Evolutionary conservation across 2,113 vertebrate genomes (phyloP).

Genomic region (Epinephelus cyanopodus): DNA sequence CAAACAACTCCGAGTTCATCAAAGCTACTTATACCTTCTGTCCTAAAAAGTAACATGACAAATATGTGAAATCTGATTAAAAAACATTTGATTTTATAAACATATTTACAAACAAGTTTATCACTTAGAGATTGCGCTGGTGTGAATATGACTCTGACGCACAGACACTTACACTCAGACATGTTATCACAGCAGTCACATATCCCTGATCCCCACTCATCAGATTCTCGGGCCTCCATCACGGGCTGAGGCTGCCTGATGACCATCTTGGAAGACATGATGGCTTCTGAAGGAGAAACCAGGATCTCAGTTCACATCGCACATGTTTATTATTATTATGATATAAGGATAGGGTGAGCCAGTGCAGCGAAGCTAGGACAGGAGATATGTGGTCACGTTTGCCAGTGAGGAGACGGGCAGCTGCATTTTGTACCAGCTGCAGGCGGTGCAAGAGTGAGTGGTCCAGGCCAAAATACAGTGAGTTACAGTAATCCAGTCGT

Average conservation of each 20-base stretch:
- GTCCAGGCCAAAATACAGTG: no score
- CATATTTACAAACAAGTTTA: neutral
- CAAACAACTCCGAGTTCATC: neutral
- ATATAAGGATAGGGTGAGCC: no score
- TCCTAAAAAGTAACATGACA: neutral
- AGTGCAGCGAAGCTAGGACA: no score
- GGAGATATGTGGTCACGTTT: no score
- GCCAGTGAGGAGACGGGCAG: no score
- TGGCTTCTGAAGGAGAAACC: slow-evolving; percentile 17
- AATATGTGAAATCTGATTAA: neutral
- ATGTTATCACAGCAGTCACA: slow-evolving; percentile 78
- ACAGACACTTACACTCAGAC: slow-evolving; percentile 70
- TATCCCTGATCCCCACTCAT: slow-evolving; percentile 74
- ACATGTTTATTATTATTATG: neutral
- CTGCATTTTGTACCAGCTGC: no score
- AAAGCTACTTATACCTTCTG: neutral
- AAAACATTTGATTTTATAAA: neutral
- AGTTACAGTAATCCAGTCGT: no score
- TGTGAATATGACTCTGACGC: neutral
- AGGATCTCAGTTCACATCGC: neutral
- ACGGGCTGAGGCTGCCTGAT: slow-evolving; percentile 68
- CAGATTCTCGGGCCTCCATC: slow-evolving; percentile 51
- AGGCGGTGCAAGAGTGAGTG: no score
- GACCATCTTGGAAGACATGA: slow-evolving; percentile 71
- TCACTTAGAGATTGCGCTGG: no score